These are phyloP conservation scores for Choristoneura rosaceana DNA, from an alignment of 2,888 invertebrate genomes.

Conservation along the genomic window DNA sequence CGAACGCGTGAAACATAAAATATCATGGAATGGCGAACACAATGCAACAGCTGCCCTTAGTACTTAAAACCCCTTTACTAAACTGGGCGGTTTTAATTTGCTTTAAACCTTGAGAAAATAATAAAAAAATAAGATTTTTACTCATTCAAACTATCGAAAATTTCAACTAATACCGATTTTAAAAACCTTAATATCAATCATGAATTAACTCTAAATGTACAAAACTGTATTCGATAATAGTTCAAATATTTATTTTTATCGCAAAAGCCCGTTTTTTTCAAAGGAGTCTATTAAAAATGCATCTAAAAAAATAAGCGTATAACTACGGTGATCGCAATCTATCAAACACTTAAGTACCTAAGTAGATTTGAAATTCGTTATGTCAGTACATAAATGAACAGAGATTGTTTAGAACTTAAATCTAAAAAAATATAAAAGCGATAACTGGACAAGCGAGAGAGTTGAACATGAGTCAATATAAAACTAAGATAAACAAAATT, in stretches of 20 bases:
- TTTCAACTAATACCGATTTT: constrained; percentile 3
- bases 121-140: constrained; percentile 6
- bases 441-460: constrained; percentile 74
- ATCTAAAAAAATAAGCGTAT: constrained; percentile 78
- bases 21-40: constrained; percentile 75
- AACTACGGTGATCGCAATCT: constrained; percentile 68
- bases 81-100: not conserved
- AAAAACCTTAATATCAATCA: not conserved
- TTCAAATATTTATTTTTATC: not conserved
- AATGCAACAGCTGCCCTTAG: constrained; percentile 81
- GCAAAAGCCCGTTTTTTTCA: constrained; percentile 36
- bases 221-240: constrained; percentile 1
- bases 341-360: constrained; percentile 77
- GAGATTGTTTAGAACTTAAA: constrained; percentile 74
- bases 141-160: not conserved
- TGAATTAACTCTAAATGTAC: not conserved
- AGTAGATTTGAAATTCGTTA: constrained; percentile 74
- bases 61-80: constrained; percentile 51
- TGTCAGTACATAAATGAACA: constrained; percentile 68
- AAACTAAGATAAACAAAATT: constrained; percentile 81
- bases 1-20: constrained; percentile 66
- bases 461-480: constrained; percentile 70
- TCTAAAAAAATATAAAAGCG: constrained; percentile 71
- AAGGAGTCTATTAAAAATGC: constrained; percentile 64
- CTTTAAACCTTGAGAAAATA: not conserved